phyloP scores from a whole-genome alignment of 2,888 invertebrate genomes.

The Salpingus planirostris region DNA sequence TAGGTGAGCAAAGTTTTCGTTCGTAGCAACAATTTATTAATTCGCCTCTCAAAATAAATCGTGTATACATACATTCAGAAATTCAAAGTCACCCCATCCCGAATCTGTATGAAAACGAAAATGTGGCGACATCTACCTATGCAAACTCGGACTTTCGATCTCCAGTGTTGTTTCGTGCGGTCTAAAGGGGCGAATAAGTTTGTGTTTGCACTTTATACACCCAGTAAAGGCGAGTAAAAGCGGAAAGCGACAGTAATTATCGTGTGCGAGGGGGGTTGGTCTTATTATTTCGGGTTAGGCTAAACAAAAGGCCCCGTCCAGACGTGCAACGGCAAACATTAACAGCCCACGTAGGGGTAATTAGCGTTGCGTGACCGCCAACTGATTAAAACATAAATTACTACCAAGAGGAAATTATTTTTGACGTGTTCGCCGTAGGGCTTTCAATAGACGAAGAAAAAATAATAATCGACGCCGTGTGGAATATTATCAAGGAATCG shows the following conservation, averaged over 20 bases:
- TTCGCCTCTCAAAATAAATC: slow-evolving; percentile 15
- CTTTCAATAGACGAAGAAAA: slow-evolving; percentile 17
- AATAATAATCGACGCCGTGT: no score
- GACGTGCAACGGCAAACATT: slow-evolving; percentile 27
- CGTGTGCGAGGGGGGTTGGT: slow-evolving; percentile 5
- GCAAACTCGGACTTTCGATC: no score
- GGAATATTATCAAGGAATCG: slow-evolving; percentile 1
- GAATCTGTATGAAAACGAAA: neutral
- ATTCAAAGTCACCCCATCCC: no score
- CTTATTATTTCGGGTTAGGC: slow-evolving; percentile 17
- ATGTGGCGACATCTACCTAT: no score
- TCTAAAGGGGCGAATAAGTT: no score
- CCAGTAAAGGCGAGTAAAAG: no score
- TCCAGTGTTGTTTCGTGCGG: no score
- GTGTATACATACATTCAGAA: no score
- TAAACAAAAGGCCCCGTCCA: slow-evolving; percentile 22
- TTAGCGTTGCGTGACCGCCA: slow-evolving; percentile 40
- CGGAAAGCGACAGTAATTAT: slow-evolving; percentile 3
- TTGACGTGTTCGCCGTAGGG: slow-evolving; percentile 33
- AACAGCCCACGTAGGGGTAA: slow-evolving; percentile 37
- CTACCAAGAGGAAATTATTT: slow-evolving; percentile 38
- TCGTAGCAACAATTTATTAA: slow-evolving; percentile 21
- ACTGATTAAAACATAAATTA: slow-evolving; percentile 44
- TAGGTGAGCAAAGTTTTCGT: slow-evolving; percentile 20
- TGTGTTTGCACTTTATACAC: no score